These are phyloP conservation scores for Syrmaticus mikado DNA, from an alignment of 2,113 vertebrate species.

Conservation along the genomic window DNA sequence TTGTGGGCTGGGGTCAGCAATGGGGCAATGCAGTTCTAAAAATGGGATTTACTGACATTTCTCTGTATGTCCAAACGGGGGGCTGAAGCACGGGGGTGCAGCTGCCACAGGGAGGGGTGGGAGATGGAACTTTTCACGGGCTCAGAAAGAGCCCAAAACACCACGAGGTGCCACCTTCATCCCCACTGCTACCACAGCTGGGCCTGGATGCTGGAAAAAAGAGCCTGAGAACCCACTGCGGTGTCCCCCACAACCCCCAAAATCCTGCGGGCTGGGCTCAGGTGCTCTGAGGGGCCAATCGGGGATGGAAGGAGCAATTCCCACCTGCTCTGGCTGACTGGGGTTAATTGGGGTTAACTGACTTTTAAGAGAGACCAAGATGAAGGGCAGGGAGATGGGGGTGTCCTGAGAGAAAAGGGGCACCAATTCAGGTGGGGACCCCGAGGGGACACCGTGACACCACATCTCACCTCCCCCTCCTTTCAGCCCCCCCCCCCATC, in stretches of 20 bases:
- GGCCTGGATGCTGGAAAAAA: accelerated
- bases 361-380: background rate
- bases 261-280: background rate
- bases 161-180: accelerated
- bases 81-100: background rate
- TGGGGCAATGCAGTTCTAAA: accelerated
- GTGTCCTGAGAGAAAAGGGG: background rate
- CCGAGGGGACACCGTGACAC: background rate
- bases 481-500: too few species aligned
- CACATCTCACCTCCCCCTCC: too few species aligned
- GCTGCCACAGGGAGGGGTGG: background rate
- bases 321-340: accelerated
- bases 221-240: accelerated
- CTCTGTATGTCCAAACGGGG: accelerated
- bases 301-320: background rate
- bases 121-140: accelerated
- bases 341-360: background rate
- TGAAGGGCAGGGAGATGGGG: background rate
- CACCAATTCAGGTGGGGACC: background rate
- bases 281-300: background rate
- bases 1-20: background rate
- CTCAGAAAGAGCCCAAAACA: accelerated
- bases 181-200: background rate
- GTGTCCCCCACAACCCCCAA: accelerated
- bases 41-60: background rate